Conservation (phyloP, 2,113 vertebrate genomes). For the Halcyon senegalensis region DNA sequence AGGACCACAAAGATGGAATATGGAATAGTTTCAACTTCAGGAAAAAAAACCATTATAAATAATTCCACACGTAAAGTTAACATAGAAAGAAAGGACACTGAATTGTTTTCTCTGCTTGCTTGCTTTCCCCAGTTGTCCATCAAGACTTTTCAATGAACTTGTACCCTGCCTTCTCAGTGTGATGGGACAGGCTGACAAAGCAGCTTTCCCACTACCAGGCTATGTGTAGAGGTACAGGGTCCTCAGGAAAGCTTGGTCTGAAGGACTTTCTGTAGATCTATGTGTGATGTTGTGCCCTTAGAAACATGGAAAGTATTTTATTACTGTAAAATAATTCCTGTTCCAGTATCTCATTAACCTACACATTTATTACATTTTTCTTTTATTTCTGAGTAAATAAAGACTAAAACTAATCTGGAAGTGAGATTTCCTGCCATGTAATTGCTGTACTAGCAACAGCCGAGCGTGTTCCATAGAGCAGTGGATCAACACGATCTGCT, state of each 20-base stretch:
- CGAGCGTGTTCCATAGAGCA: accelerated
- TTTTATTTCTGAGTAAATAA: not conserved
- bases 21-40: not conserved
- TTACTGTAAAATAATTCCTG: not conserved
- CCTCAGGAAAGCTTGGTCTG: not conserved
- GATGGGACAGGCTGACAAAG: not conserved
- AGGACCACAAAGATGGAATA: not conserved
- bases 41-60: not conserved
- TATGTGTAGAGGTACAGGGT: not conserved
- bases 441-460: not conserved
- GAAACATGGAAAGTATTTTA: not conserved
- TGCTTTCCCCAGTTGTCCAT: not conserved
- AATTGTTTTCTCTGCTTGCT: not conserved
- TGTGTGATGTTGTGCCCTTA: not conserved
- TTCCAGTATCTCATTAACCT: not conserved
- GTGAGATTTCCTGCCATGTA: not conserved
- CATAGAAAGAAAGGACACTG: not conserved
- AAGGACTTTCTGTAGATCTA: not conserved
- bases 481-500: accelerated
- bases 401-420: not conserved
- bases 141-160: not conserved
- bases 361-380: not conserved
- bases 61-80: not conserved
- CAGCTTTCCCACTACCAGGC: not conserved
- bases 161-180: not conserved